Evolutionary conservation across 1,140 invertebrate species (phyloP).

Genomic region (Euura saliciscinereae): DNA sequence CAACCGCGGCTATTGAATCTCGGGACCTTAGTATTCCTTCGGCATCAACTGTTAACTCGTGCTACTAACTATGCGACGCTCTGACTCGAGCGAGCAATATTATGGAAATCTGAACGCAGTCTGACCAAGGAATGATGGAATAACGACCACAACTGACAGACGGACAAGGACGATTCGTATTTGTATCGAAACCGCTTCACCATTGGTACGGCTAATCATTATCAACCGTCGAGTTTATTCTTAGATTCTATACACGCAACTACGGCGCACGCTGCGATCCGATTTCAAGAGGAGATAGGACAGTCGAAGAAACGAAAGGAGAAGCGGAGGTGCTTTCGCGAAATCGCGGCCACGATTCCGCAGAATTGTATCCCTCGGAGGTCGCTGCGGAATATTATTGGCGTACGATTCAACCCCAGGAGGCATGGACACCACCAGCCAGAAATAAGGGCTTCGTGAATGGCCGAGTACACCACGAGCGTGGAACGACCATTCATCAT

Average conservation of each 20-base stretch:
- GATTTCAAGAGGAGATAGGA: neutral
- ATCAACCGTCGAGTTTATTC: neutral
- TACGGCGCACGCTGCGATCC: neutral
- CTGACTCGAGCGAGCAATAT: slow-evolving; percentile 30
- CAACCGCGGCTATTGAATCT: neutral
- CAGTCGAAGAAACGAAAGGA: no score
- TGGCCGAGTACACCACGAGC: neutral
- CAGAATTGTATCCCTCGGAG: no score
- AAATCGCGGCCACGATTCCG: no score
- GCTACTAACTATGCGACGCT: slow-evolving; percentile 34
- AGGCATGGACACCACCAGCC: no score
- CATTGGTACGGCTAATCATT: slow-evolving; percentile 31
- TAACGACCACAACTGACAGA: slow-evolving; percentile 25
- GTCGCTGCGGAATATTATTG: no score
- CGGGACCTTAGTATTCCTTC: slow-evolving; percentile 39
- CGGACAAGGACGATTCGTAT: slow-evolving; percentile 24
- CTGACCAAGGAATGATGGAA: slow-evolving; percentile 16
- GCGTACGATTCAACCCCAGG: no score
- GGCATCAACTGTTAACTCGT: slow-evolving; percentile 44
- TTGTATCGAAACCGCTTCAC: slow-evolving; percentile 32
- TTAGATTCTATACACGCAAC: neutral
- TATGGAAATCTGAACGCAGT: slow-evolving; percentile 37
- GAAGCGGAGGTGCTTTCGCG: no score
- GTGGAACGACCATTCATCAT: neutral
- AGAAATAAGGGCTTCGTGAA: no score